A percentile compares a stretch with the other conserved stretches of the same genome.
Evolutionary conservation across 2,797 vertebrate species (phyloP).

Genomic region (Anabas testudineus): DNA sequence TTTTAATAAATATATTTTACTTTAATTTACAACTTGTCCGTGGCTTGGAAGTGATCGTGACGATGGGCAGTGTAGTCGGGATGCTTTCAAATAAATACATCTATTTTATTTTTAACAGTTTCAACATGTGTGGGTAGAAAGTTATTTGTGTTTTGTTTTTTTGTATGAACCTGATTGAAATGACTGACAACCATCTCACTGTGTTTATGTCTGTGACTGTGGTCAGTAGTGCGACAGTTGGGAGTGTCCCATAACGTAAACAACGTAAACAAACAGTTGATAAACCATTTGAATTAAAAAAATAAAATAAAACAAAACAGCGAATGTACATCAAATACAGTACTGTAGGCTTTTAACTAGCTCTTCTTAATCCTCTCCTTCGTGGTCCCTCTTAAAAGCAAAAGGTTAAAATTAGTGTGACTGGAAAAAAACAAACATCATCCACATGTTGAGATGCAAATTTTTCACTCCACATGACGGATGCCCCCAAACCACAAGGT

Average conservation of each 20-base stretch:
- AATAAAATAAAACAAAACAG: constrained; percentile 14
- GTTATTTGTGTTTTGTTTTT: constrained; percentile 26
- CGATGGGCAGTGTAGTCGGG: constrained; percentile 33
- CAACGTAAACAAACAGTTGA: constrained; percentile 51
- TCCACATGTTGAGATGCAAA: constrained; percentile 57
- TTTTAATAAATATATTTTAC: constrained; percentile 81
- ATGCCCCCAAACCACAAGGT: constrained; percentile 41
- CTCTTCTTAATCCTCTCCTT: constrained; percentile 51
- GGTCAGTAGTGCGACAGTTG: constrained; percentile 76
- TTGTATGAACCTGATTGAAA: constrained; percentile 39
- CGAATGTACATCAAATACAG: constrained; percentile 71
- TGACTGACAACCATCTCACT: constrained; percentile 12
- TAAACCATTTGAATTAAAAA: constrained; percentile 37
- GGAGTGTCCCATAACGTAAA: constrained; percentile 67
- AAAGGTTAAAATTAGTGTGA: constrained; percentile 55
- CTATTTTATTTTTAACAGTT: constrained; percentile 23
- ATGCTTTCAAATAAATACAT: constrained; percentile 73
- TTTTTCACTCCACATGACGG: constrained; percentile 50
- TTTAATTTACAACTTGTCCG: constrained; percentile 74
- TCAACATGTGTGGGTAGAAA: constrained; percentile 27
- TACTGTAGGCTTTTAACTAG: constrained; percentile 69
- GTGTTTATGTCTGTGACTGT: constrained; percentile 38
- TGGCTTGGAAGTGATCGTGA: constrained; percentile 44
- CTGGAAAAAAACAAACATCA: constrained; percentile 24
- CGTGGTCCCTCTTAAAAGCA: constrained; percentile 75